Evolutionary conservation across 2,888 invertebrate species (phyloP).

Genomic region (Agrotis exclamationis): DNA sequence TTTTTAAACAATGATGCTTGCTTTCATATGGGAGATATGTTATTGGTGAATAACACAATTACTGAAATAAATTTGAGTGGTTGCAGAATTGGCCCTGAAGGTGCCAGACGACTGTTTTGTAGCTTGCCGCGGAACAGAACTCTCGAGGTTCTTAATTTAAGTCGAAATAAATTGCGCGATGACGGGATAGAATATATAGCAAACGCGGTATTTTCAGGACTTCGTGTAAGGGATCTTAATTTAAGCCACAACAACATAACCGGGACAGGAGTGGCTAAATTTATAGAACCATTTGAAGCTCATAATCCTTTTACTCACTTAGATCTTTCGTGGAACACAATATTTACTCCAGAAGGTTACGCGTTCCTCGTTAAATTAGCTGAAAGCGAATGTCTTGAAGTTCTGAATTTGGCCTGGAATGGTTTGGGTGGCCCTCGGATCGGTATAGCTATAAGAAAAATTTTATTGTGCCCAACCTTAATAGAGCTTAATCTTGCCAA

Average conservation of each 20-base stretch:
- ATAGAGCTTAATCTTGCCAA: slow-evolving; percentile 75
- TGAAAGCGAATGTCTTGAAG: slow-evolving; percentile 72
- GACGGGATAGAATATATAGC: slow-evolving; percentile 72
- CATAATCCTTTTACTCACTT: slow-evolving; percentile 74
- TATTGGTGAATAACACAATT: slow-evolving; percentile 73
- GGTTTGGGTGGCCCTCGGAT: slow-evolving; percentile 71
- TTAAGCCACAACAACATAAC: slow-evolving; percentile 78
- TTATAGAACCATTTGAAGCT: slow-evolving; percentile 76
- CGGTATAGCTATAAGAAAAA: slow-evolving; percentile 69
- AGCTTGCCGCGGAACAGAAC: slow-evolving; percentile 70
- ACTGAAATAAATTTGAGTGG: slow-evolving; percentile 78
- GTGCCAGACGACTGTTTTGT: slow-evolving; percentile 69
- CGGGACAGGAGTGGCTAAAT: slow-evolving; percentile 68
- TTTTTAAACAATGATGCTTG: slow-evolving; percentile 80
- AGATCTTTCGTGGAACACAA: slow-evolving; percentile 82
- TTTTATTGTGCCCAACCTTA: slow-evolving; percentile 71
- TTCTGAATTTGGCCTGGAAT: slow-evolving; percentile 81
- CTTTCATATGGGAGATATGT: slow-evolving; percentile 81
- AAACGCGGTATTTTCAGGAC: slow-evolving; percentile 68
- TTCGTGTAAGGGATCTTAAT: slow-evolving; percentile 72
- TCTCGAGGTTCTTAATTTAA: slow-evolving; percentile 73
- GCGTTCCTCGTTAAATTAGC: slow-evolving; percentile 70
- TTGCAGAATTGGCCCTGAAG: slow-evolving; percentile 79
- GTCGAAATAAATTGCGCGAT: slow-evolving; percentile 76
- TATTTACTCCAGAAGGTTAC: slow-evolving; percentile 68